Base-by-base conservation (phyloP, 2,888 invertebrate species). In the Drosophila atripex region DNA sequence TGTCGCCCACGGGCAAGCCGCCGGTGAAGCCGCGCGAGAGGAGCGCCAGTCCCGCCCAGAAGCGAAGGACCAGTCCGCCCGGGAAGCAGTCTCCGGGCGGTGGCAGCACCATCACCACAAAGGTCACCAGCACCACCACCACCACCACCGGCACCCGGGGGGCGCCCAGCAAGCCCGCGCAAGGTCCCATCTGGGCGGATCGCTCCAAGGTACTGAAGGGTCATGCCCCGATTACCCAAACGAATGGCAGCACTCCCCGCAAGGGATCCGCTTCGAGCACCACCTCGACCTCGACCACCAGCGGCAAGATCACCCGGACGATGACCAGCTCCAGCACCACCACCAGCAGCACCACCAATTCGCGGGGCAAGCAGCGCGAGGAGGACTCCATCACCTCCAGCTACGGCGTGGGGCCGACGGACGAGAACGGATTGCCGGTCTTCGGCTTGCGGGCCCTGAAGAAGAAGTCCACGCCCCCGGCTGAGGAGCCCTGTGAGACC, bases 321-420 rank as follows among this genome's bases (percentile, higher is more conserved):
- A 16, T 52, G 43, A 58, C 73, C 28, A 93, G 63, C 25, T 61
- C 60, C 12, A 83, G 53, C 35, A 92, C 92, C 9, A 92, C 92
- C 75, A 90, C 88, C 51, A 63, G 35, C 49, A 89, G 78, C 80
- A 65, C 41, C 50, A 58, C 47, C 57, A 89, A 76, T 79, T 52
- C 45, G 69, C 65, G 32, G 30, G 65, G 11, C 39, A 80, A 87
- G 60, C 79, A 69, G 5, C 88, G 88, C 0, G 91, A 91, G 56
- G 91, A 91, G 59, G 95, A 95, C 89, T 93, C 93, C 28, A 95
- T 96, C 64, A 96, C 95, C 3, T 96, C 96, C 1, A 95, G 96
- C 89, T 96, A 96, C 90, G 96, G 96, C 1, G 95, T 96, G 1
- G 96, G 96, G 0, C 96, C 96, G 25, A 94, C 95, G 2, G 96